A percentile compares a stretch with the other conserved stretches of the same genome.
Evolutionary conservation across 2,113 vertebrate species (phyloP).

Genomic region (Bucco capensis): DNA sequence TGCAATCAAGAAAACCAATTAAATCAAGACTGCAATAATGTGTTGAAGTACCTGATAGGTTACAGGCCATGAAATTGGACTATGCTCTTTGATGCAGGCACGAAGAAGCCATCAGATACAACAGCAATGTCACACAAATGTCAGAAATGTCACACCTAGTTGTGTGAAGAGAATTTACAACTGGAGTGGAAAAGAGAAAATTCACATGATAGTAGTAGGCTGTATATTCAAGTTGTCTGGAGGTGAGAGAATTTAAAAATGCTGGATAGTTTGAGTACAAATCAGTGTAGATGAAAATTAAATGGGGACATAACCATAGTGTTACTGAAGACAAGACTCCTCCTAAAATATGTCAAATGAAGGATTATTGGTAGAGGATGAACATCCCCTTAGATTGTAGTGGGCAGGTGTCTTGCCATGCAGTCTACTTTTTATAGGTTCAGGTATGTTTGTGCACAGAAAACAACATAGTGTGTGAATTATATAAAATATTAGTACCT

Average conservation of each 20-base stretch:
- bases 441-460: background rate
- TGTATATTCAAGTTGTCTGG: background rate
- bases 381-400: background rate
- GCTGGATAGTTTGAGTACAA: background rate
- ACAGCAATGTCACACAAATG: slow-evolving; percentile 30
- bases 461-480: background rate
- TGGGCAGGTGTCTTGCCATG: background rate
- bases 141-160: slow-evolving; percentile 4
- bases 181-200: background rate
- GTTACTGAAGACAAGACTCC: background rate
- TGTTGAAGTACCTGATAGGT: slow-evolving; percentile 23
- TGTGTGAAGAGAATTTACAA: background rate
- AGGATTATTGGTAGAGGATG: background rate
- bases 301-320: background rate
- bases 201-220: background rate
- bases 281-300: background rate
- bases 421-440: background rate
- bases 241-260: background rate
- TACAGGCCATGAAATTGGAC: background rate
- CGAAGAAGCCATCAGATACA: slow-evolving; percentile 26
- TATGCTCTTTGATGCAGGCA: background rate
- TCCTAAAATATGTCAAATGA: background rate
- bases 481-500: background rate
- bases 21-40: slow-evolving; percentile 14
- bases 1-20: slow-evolving; percentile 5